Percentiles rank a stretch among this genome's conserved stretches.
These are phyloP conservation scores for Metaphire vulgaris DNA, from an alignment of 1,140 invertebrate genomes.

Conservation along the genomic window DNA sequence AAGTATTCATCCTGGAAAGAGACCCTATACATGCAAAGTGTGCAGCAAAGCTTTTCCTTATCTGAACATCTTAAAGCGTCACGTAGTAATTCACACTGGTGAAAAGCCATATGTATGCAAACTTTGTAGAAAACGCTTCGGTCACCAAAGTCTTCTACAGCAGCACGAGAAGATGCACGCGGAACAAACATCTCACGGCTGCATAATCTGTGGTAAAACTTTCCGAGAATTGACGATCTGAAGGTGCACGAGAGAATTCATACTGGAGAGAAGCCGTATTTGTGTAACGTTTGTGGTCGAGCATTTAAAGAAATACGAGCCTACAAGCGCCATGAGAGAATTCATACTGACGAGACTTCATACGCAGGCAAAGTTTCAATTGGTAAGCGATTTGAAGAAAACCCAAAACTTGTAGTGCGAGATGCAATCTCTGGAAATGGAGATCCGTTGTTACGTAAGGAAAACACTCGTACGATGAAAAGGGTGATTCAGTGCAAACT, in stretches of 20 bases:
- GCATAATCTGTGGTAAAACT: neutral
- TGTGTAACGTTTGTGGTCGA: neutral
- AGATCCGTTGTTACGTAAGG: neutral
- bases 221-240: neutral
- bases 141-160: neutral
- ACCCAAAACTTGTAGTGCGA: too few relatives aligned
- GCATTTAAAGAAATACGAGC: neutral
- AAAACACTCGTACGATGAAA: neutral
- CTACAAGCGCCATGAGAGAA: neutral
- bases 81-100: too few relatives aligned
- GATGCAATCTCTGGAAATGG: neutral
- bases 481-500: neutral
- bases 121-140: slow-evolving; percentile 1
- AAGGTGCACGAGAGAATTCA: neutral
- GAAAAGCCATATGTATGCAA: neutral
- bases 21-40: neutral
- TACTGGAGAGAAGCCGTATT: too few relatives aligned
- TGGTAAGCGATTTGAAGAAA: too few relatives aligned
- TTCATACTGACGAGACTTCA: neutral
- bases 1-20: neutral
- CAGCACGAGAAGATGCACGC: neutral
- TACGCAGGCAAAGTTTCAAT: too few relatives aligned
- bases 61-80: neutral
- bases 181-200: neutral
- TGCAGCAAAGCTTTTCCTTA: neutral